phyloP scores from a whole-genome alignment of 23 tunicate species.

The Halocynthia roretzi region DNA sequence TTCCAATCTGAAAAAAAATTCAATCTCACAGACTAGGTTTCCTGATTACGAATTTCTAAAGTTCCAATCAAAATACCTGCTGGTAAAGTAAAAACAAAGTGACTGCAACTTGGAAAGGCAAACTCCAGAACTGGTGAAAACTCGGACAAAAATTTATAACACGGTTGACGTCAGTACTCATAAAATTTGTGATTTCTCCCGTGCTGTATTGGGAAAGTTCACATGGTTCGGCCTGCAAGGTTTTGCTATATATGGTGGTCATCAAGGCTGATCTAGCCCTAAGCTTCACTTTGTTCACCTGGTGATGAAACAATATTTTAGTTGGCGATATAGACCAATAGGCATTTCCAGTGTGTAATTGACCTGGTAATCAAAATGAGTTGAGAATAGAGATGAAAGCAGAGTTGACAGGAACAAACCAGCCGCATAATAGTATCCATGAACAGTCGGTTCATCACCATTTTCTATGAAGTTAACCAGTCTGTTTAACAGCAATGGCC shows the following conservation, averaged over 20 bases:
- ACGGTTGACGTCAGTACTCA: slow-evolving; percentile 93
- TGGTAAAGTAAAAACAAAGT: slow-evolving; percentile 61
- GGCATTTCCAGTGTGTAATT: background rate
- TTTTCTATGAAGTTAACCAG: slow-evolving; percentile 67
- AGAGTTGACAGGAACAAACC: slow-evolving; percentile 65
- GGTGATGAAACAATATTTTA: background rate
- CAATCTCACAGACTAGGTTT: background rate
- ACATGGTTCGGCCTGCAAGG: slow-evolving; percentile 50
- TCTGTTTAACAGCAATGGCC: slow-evolving; percentile 63
- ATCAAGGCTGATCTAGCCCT: slow-evolving; percentile 55
- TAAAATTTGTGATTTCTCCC: slow-evolving; percentile 94
- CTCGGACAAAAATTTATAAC: slow-evolving; percentile 76
- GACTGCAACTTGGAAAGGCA: slow-evolving; percentile 90
- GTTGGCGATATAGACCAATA: background rate
- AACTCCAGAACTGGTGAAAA: slow-evolving; percentile 98
- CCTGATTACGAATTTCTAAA: background rate
- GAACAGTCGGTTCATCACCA: slow-evolving; percentile 41
- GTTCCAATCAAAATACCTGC: slow-evolving; percentile 43
- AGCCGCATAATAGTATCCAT: slow-evolving; percentile 78
- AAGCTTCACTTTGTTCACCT: slow-evolving; percentile 67
- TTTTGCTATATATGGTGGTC: slow-evolving; percentile 47
- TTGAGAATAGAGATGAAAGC: slow-evolving; percentile 51
- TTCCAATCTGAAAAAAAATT: slow-evolving; percentile 49
- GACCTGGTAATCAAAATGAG: slow-evolving; percentile 92
- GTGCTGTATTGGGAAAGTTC: slow-evolving; percentile 42